These are phyloP conservation scores for Ooceraea biroi DNA, from an alignment of 1,140 invertebrate species.

Conservation along the genomic window DNA sequence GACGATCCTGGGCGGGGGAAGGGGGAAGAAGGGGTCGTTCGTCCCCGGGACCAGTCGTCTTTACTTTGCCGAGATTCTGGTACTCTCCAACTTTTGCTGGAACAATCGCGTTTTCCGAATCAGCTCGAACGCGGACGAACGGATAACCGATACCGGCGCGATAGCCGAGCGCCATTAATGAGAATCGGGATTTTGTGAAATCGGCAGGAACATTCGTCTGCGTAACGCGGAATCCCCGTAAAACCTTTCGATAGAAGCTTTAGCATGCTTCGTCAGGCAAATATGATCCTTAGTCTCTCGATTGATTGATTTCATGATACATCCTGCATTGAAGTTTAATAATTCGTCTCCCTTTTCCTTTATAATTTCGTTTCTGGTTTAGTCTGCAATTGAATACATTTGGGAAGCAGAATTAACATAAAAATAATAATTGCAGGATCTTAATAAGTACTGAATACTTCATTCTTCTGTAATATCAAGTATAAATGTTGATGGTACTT, in stretches of 20 bases:
- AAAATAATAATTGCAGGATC: background rate
- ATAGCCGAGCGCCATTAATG: conserved; percentile 49
- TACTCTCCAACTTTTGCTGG: conserved; percentile 59
- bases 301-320: background rate
- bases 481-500: background rate
- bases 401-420: no score
- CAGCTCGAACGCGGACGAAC: conserved; percentile 20
- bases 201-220: background rate
- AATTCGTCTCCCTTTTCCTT: background rate
- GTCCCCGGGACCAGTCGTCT: conserved; percentile 41
- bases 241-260: background rate
- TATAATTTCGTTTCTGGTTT: background rate
- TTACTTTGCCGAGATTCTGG: conserved; percentile 50
- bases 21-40: no score
- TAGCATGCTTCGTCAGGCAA: background rate
- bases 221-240: background rate
- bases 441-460: background rate
- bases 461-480: background rate
- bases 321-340: background rate
- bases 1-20: conserved; percentile 56
- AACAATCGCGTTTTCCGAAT: conserved; percentile 57
- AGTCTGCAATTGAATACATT: background rate
- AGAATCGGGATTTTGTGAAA: conserved; percentile 48
- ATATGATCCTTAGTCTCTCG: background rate
- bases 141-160: conserved; percentile 57